phyloP scores from a whole-genome alignment of 2,888 invertebrate genomes.

The Erynnis tages region DNA sequence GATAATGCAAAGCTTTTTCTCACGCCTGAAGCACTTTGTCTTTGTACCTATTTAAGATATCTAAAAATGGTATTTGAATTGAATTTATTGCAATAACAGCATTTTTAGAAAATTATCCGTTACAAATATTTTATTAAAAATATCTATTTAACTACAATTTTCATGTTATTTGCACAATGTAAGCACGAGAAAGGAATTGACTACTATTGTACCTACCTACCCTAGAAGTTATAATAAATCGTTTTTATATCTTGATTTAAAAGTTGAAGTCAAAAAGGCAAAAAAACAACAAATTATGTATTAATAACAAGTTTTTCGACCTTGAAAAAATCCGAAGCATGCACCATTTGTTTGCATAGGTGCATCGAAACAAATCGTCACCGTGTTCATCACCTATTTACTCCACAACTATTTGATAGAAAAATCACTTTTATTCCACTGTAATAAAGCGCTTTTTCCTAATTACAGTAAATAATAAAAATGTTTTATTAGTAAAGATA shows the following conservation, averaged over 20 bases:
- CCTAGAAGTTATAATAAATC: no score
- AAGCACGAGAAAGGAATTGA: no score
- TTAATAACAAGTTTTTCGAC: constrained; percentile 26
- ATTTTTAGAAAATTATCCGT: no score
- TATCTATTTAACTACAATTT: no score
- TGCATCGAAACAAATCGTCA: constrained; percentile 44
- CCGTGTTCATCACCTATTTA: neutral
- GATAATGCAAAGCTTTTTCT: neutral
- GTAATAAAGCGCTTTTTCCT: constrained; percentile 6
- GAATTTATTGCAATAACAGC: no score
- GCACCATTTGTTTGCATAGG: constrained; percentile 54
- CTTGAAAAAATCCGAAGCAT: constrained; percentile 44
- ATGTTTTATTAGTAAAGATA: neutral
- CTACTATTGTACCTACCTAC: no score
- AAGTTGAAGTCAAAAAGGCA: neutral
- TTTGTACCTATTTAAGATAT: no score
- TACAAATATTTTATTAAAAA: no score
- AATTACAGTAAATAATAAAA: neutral
- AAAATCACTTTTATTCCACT: constrained; percentile 12
- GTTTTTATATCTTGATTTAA: no score
- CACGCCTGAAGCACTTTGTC: no score
- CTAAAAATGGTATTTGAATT: no score
- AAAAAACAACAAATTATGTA: neutral
- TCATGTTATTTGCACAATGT: no score
- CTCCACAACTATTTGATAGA: neutral